Percentiles rank a stretch among this genome's conserved stretches.
These are phyloP conservation scores for Nasua narica DNA, from an alignment of 2,797 vertebrate genomes.

Conservation along the genomic window DNA sequence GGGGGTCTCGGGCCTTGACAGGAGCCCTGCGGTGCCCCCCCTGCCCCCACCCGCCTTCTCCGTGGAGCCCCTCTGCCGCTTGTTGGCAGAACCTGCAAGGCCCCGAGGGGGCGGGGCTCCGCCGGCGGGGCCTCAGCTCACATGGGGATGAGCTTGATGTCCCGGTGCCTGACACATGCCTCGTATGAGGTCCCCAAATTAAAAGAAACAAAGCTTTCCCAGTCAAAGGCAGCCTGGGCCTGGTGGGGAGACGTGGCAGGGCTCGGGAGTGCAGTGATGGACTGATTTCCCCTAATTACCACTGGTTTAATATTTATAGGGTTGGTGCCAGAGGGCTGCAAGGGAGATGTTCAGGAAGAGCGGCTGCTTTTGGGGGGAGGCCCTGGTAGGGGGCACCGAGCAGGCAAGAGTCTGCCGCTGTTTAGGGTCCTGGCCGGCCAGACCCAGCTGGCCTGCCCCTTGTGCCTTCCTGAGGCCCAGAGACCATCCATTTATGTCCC, in stretches of 20 bases:
- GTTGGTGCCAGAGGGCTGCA: slow-evolving; percentile 53
- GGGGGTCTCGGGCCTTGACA: slow-evolving; percentile 58
- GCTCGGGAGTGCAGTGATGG: not conserved
- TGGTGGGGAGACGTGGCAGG: slow-evolving; percentile 14
- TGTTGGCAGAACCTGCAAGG: not conserved
- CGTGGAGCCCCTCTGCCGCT: not conserved
- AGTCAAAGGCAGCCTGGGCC: slow-evolving; percentile 35
- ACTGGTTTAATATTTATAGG: slow-evolving; percentile 72
- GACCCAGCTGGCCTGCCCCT: not conserved
- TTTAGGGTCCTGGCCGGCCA: not conserved
- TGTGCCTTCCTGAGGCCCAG: not conserved
- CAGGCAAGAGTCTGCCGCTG: not conserved
- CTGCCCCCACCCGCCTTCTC: not conserved
- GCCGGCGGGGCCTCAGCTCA: not conserved
- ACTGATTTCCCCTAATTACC: slow-evolving; percentile 66
- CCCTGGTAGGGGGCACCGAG: not conserved
- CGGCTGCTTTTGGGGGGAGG: not conserved
- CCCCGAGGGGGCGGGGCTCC: not conserved
- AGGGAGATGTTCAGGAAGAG: not conserved
- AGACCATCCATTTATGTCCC: fast-evolving
- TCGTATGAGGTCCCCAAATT: slow-evolving; percentile 63
- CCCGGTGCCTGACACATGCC: slow-evolving; percentile 75
- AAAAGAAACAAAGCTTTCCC: slow-evolving; percentile 20
- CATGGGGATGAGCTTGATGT: slow-evolving; percentile 63
- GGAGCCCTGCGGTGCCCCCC: not conserved